Evolutionary conservation across 53 echinoderm and acorn worm genomes (phyloP).

Genomic region (Actinopyga echinites): DNA sequence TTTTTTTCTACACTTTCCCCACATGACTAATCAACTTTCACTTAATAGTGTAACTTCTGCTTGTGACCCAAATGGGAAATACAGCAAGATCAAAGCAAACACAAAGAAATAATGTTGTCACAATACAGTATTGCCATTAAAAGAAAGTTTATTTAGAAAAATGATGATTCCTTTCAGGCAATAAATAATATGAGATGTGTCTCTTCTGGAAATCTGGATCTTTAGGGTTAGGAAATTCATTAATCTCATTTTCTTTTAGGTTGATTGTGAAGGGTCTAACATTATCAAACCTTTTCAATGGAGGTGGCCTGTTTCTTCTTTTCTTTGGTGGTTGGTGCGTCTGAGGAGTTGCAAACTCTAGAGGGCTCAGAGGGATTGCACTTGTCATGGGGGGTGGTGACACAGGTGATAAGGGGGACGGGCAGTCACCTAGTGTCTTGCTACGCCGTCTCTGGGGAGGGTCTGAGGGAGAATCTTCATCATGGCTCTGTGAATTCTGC

Average conservation of each 20-base stretch:
- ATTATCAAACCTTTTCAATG: slow-evolving; percentile 32
- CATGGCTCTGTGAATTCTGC: neutral
- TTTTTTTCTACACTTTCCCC: too few species aligned
- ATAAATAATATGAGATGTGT: too few species aligned
- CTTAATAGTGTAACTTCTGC: too few species aligned
- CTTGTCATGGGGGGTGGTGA: slow-evolving; percentile 24
- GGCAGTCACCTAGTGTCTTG: slow-evolving; percentile 34
- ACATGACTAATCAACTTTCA: neutral
- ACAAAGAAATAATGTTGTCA: too few species aligned
- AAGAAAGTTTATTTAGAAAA: too few species aligned
- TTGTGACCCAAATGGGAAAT: too few species aligned
- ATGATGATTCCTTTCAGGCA: too few species aligned
- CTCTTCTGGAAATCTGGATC: too few species aligned
- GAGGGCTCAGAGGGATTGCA: neutral
- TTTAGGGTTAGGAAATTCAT: too few species aligned
- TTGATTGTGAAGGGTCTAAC: neutral
- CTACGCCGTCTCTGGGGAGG: neutral
- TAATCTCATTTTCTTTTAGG: too few species aligned
- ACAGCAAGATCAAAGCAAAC: too few species aligned
- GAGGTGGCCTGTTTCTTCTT: slow-evolving; percentile 10
- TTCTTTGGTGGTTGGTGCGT: neutral
- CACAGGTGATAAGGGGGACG: slow-evolving; percentile 30
- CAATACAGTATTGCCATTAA: too few species aligned
- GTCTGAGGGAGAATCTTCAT: neutral
- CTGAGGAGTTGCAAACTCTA: slow-evolving; percentile 8